Conservation (phyloP, 2,888 invertebrate genomes). For the Ormyrus pomaceus region DNA sequence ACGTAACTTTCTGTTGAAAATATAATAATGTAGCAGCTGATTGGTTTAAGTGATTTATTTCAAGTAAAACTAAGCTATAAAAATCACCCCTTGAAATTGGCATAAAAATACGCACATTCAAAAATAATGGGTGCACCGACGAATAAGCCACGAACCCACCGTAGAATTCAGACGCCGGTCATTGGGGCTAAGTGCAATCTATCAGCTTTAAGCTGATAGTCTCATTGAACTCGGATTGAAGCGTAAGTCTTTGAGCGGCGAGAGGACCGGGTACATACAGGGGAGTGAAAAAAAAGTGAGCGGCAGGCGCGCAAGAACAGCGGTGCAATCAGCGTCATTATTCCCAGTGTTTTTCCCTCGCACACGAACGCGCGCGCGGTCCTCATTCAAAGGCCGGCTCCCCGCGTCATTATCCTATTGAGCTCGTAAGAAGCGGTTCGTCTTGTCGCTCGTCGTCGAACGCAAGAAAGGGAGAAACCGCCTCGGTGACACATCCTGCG, state of each 20-base stretch:
- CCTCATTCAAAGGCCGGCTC: conserved; percentile 30
- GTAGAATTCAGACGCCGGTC: too few species aligned
- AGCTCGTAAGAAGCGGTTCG: conserved; percentile 68
- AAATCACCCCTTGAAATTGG: too few species aligned
- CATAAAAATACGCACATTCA: too few species aligned
- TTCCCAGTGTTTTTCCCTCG: conserved; percentile 58
- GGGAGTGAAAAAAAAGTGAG: neutral
- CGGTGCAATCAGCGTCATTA: conserved; percentile 58
- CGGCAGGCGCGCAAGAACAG: neutral
- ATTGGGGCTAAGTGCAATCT: too few species aligned
- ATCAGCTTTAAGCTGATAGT: too few species aligned
- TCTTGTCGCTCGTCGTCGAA: conserved; percentile 65
- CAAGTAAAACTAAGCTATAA: too few species aligned
- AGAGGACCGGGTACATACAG: neutral
- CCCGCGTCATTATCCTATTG: conserved; percentile 71
- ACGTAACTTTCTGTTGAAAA: too few species aligned
- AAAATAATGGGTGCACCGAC: too few species aligned
- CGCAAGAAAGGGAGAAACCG: conserved; percentile 32
- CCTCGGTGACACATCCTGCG: conserved; percentile 58
- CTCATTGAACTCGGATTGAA: too few species aligned
- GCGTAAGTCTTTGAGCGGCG: neutral
- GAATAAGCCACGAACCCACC: too few species aligned
- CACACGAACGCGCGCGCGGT: neutral
- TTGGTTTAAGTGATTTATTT: too few species aligned
- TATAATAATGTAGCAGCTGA: too few species aligned